These are phyloP conservation scores for Peromyscus californicus DNA, from an alignment of 2,113 vertebrate species.

Conservation along the genomic window DNA sequence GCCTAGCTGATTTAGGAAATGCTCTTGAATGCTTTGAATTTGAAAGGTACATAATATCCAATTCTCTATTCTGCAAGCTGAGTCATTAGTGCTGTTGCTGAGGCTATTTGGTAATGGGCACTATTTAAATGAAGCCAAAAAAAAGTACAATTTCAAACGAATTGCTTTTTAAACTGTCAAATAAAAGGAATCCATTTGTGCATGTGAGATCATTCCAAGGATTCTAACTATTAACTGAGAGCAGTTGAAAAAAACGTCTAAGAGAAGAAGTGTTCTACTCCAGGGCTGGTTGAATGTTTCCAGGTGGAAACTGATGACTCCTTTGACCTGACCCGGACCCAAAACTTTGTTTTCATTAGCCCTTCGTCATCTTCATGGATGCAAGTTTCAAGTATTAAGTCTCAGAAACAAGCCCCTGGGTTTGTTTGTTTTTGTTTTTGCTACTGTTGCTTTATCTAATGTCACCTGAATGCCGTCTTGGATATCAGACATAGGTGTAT, in stretches of 20 bases:
- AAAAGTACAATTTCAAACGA: slow-evolving; percentile 58
- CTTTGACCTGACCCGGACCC: not conserved
- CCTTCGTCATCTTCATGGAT: not conserved
- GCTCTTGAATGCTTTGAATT: slow-evolving; percentile 27
- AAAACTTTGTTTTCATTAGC: not conserved
- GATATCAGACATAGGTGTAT: not conserved
- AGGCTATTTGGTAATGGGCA: slow-evolving; percentile 49
- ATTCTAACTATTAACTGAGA: slow-evolving; percentile 66
- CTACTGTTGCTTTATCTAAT: not conserved
- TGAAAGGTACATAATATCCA: slow-evolving; percentile 25
- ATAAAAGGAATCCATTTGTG: slow-evolving; percentile 71
- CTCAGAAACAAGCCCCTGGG: not conserved
- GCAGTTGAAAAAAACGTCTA: slow-evolving; percentile 43
- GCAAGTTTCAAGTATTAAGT: slow-evolving; percentile 12
- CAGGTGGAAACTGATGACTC: slow-evolving; percentile 8
- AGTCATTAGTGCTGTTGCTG: not conserved
- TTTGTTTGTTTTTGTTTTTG: not conserved
- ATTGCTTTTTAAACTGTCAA: slow-evolving; percentile 78
- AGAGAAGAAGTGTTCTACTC: not conserved
- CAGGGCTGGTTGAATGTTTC: not conserved
- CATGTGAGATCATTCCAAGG: slow-evolving; percentile 61
- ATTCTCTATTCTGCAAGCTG: not conserved
- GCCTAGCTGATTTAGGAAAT: not conserved
- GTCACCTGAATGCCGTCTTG: not conserved
- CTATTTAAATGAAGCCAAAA: slow-evolving; percentile 73